phyloP scores from a whole-genome alignment of 2,797 vertebrate species.

The Sylvilagus floridanus region DNA sequence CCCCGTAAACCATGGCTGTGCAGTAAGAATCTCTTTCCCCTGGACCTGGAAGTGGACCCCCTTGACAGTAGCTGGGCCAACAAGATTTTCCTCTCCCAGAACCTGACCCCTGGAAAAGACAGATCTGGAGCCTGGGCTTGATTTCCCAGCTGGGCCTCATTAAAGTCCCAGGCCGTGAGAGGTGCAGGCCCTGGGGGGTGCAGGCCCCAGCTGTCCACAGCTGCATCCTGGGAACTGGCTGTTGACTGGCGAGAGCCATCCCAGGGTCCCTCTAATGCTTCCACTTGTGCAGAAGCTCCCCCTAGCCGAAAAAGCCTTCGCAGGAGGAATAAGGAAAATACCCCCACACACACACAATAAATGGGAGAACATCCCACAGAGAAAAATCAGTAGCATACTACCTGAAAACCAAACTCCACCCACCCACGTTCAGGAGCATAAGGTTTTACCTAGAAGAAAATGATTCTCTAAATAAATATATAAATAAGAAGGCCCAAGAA shows the following conservation, averaged over 20 bases:
- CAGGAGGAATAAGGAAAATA: background rate
- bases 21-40: background rate
- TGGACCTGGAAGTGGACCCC: background rate
- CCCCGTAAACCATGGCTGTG: background rate
- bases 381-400: background rate
- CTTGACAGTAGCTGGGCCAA: background rate
- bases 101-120: background rate
- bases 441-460: slow-evolving; percentile 38
- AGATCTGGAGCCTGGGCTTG: background rate
- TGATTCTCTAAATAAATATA: background rate
- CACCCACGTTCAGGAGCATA: background rate
- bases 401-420: background rate
- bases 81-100: background rate
- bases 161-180: fast-evolving
- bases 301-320: background rate
- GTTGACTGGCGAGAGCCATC: background rate
- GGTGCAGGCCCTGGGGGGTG: no score
- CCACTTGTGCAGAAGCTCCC: background rate
- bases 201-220: background rate
- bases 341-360: background rate
- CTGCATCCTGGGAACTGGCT: fast-evolving
- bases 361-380: background rate
- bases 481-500: background rate
- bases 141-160: background rate
- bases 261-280: background rate